Base-by-base conservation (phyloP, 2,888 invertebrate genomes). In the Hypsopygia costalis region DNA sequence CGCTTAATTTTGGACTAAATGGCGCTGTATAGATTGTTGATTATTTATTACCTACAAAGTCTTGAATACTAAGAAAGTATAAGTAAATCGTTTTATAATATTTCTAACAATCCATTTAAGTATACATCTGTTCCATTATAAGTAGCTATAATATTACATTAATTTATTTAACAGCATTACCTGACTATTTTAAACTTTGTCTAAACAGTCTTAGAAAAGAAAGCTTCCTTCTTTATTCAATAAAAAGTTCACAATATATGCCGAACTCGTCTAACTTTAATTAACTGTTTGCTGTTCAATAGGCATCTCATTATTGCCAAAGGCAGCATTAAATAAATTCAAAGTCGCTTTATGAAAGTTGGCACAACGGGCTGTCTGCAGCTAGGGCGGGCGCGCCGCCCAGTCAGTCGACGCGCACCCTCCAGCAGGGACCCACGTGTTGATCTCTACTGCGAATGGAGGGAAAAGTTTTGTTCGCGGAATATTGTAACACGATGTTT, bases 401-500 rank as follows among this genome's bases (percentile, higher is more conserved):
- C 36, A 44, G 46, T 40, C 16, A 10, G 82, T 82, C 58, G 51
- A 52, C 64, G 61, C 58, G 51, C 51, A 56, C 53, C 49, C 57
- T 43, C 54, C 52, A 57, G 27, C 46, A 41, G 52, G 39, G 58
- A 37, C 39, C 44, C 60, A 71, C 74, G 81, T 68, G 55, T 55
- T 33, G 34, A 39, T 32, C 35, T 29, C 32, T 34, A 43, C 6
- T 39, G 41, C 11, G 47, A 57, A 70, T 62, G 76, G 77, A 73
- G 78, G 81, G 77, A 80, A 82, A 82, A 83, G 68, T 82, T 82
- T 57, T 4, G 50, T 62, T 68, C 55, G 46, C 51, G 44, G 42
- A 43, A 48, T 16, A 3, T 16, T 31, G 44, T 53, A 44, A 41
- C 42, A 39, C 43, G 41, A 36, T 45, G 44, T 46, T 33, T 42